A percentile compares a stretch with the other conserved stretches of the same genome.
phyloP scores from a whole-genome alignment of 2,113 vertebrate genomes.

The Ophthalmolycus amberensis region DNA sequence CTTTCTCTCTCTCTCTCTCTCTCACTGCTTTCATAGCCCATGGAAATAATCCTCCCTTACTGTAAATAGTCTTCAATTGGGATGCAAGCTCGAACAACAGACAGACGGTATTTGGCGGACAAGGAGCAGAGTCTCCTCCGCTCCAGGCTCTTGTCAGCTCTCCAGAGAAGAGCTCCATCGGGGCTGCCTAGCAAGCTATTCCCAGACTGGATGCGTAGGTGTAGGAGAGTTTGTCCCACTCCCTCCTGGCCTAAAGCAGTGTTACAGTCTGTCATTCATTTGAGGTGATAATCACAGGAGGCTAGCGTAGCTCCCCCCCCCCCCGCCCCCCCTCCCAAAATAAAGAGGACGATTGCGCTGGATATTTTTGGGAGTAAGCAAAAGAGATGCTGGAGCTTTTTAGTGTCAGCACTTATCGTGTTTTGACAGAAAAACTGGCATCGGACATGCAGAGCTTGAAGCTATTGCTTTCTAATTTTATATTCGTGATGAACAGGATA shows the following conservation, averaged over 20 bases:
- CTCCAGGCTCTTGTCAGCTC: conserved; percentile 61
- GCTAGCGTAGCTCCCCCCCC: background rate
- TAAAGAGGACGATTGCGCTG: background rate
- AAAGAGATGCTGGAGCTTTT: conserved; percentile 38
- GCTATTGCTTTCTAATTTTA: conserved; percentile 36
- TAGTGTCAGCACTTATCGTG: conserved; percentile 37
- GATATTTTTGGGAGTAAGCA: conserved; percentile 54
- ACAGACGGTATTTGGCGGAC: conserved; percentile 54
- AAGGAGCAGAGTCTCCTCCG: conserved; percentile 47
- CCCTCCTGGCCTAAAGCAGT: conserved; percentile 45
- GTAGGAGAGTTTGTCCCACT: conserved; percentile 51
- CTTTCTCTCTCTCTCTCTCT: conserved; percentile 27
- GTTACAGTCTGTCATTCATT: conserved; percentile 62
- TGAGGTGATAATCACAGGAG: conserved; percentile 51
- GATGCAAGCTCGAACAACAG: conserved; percentile 53
- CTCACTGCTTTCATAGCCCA: conserved; percentile 35
- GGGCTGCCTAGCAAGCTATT: conserved; percentile 59
- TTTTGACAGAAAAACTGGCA: conserved; percentile 45
- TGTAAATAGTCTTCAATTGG: conserved; percentile 68
- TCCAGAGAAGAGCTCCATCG: conserved; percentile 60
- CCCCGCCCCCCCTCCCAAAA: background rate
- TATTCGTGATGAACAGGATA: conserved; percentile 27
- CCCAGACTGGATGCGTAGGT: conserved; percentile 57
- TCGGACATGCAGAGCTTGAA: conserved; percentile 31
- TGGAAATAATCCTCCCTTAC: conserved; percentile 53